Conservation (phyloP, 1,140 invertebrate species). For the Neodiprion lecontei region DNA sequence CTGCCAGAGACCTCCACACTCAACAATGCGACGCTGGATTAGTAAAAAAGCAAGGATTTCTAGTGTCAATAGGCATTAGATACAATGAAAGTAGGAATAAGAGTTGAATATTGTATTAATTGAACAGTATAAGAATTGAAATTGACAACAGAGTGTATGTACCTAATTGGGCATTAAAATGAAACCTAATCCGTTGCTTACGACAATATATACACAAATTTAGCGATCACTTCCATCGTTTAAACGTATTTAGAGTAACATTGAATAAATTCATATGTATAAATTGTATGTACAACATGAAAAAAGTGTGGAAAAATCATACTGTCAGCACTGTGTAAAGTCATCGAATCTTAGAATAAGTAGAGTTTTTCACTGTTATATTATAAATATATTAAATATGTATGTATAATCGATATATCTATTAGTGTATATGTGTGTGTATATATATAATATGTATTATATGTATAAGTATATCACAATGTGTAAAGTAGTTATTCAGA, state of each 20-base stretch:
- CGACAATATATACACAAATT: too few species aligned
- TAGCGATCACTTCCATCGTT: too few species aligned
- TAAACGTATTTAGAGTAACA: too few species aligned
- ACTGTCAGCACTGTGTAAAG: background rate
- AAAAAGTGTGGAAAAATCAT: background rate
- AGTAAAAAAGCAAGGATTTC: background rate
- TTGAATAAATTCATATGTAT: too few species aligned
- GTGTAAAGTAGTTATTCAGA: background rate
- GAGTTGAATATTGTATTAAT: too few species aligned
- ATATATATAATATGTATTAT: background rate
- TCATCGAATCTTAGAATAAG: background rate
- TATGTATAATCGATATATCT: background rate
- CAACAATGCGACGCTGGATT: constrained; percentile 3
- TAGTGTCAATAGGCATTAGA: too few species aligned
- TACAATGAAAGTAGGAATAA: too few species aligned
- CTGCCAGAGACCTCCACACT: constrained; percentile 62
- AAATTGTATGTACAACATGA: background rate
- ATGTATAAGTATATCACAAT: background rate
- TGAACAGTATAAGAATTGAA: too few species aligned
- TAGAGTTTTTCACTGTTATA: background rate
- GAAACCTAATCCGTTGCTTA: too few species aligned
- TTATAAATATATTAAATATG: background rate
- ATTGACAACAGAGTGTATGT: too few species aligned
- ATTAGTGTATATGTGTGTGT: background rate
- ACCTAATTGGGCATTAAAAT: too few species aligned